These are phyloP conservation scores for Mesembrinibis cayennensis DNA, from an alignment of 2,113 vertebrate species.

Conservation along the genomic window DNA sequence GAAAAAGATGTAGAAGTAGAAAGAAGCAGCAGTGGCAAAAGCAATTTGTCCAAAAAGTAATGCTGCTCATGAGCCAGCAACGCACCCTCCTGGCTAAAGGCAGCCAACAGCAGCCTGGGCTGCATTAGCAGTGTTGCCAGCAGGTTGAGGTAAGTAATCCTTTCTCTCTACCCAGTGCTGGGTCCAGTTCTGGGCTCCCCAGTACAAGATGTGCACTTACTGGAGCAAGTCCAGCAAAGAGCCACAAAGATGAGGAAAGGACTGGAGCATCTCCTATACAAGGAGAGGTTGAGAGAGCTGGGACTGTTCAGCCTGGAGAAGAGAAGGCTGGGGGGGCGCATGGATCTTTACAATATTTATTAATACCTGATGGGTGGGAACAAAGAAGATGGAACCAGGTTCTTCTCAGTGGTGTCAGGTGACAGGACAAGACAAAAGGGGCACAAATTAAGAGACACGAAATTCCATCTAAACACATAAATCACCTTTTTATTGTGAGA, in stretches of 20 bases:
- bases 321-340: neutral
- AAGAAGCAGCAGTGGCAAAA: neutral
- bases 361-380: neutral
- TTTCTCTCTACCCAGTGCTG: neutral
- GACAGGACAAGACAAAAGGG: neutral
- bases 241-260: neutral
- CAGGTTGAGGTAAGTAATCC: neutral
- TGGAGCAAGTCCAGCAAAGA: neutral
- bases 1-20: neutral
- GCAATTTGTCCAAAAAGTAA: neutral
- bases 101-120: neutral
- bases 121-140: neutral
- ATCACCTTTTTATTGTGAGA: neutral
- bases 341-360: neutral
- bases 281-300: neutral
- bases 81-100: neutral
- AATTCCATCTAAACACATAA: neutral
- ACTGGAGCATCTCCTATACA: neutral
- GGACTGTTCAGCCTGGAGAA: neutral
- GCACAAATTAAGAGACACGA: neutral
- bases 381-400: neutral
- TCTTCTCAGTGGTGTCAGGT: neutral
- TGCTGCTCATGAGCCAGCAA: neutral
- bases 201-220: neutral
- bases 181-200: neutral